phyloP scores from a whole-genome alignment of 37 sponge, comb jelly and placozoan genomes.

The Mnemiopsis leidyi region DNA sequence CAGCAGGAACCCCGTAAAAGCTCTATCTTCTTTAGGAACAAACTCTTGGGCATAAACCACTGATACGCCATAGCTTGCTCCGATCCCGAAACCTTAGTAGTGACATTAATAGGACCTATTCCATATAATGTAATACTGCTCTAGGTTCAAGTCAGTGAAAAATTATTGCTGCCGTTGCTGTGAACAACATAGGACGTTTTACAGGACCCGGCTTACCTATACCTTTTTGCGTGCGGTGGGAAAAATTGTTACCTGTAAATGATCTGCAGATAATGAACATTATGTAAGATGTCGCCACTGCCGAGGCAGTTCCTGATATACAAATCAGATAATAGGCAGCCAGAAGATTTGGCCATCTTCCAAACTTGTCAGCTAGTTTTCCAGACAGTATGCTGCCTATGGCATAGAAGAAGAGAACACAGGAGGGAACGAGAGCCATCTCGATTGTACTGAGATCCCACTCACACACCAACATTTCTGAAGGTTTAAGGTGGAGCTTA shows the following conservation, averaged over 20 bases:
- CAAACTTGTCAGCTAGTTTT: conserved; percentile 17
- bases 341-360: neutral
- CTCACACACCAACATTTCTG: conserved; percentile 29
- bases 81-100: neutral
- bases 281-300: neutral
- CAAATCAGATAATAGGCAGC: conserved; percentile 1
- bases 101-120: too few relatives aligned
- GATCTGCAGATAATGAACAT: conserved; percentile 6
- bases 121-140: too few relatives aligned
- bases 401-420: conserved; percentile 7
- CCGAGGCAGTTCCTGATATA: neutral
- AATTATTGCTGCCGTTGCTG: too few relatives aligned
- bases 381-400: neutral
- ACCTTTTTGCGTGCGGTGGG: too few relatives aligned
- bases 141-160: too few relatives aligned
- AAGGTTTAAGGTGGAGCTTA: too few relatives aligned
- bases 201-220: too few relatives aligned
- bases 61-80: conserved; percentile 23
- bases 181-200: too few relatives aligned
- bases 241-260: neutral
- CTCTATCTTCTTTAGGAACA: neutral
- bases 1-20: neutral
- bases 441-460: conserved; percentile 27
- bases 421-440: conserved; percentile 14
- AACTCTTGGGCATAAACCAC: conserved; percentile 23